A percentile compares a stretch with the other conserved stretches of the same genome.
Evolutionary conservation across 2,888 invertebrate genomes (phyloP).

Genomic region (Dasysyrphus tricinctus): DNA sequence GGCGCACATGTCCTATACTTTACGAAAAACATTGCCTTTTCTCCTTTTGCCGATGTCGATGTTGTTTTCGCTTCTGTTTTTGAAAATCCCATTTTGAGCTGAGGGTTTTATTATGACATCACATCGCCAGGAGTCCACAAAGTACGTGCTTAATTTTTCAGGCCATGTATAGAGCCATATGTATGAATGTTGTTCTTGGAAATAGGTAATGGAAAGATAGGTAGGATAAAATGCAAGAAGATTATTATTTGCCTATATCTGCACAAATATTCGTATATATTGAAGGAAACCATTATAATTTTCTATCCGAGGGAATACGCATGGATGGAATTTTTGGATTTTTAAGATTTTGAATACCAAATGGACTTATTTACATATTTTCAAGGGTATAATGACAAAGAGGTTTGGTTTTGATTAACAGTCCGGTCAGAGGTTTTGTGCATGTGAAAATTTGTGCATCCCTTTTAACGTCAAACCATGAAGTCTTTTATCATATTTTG

Average conservation of each 20-base stretch:
- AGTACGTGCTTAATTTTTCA: constrained; percentile 20
- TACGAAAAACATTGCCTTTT: neutral
- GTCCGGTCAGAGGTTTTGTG: too few species aligned
- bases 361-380: too few species aligned
- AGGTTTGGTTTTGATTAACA: too few species aligned
- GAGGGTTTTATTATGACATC: constrained; percentile 15
- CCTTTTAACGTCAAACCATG: too few species aligned
- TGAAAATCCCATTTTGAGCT: constrained; percentile 21
- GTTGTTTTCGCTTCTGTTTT: constrained; percentile 11
- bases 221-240: neutral
- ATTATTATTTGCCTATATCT: neutral
- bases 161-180: neutral
- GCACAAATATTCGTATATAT: neutral
- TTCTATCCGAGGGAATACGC: neutral
- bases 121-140: constrained; percentile 18
- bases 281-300: neutral
- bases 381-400: too few species aligned
- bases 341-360: too few species aligned
- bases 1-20: neutral
- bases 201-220: too few species aligned
- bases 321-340: too few species aligned
- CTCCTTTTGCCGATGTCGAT: neutral
- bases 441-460: too few species aligned
- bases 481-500: too few species aligned
- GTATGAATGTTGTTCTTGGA: neutral